A percentile compares a stretch with the other conserved stretches of the same genome.
Conservation (phyloP, 2,888 invertebrate genomes). For the Scaptomyza tumidula region DNA sequence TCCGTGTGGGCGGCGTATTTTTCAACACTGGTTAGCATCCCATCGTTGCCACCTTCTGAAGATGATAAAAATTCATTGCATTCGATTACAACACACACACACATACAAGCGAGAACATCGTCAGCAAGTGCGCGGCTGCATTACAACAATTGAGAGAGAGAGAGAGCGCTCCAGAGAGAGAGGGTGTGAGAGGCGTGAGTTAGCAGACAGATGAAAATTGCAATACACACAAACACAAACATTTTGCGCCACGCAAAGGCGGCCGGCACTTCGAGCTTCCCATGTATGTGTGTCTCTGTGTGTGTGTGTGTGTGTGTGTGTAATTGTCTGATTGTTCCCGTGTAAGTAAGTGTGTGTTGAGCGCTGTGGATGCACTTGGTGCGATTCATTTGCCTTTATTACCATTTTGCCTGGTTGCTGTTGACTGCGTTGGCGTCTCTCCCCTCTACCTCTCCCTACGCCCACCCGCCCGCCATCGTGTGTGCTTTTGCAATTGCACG, state of each 20-base stretch:
- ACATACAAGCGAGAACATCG: slow-evolving; percentile 21
- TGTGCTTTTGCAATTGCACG: slow-evolving; percentile 60
- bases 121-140: slow-evolving; percentile 61
- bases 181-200: slow-evolving; percentile 38
- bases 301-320: slow-evolving; percentile 35
- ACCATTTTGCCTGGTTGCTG: slow-evolving; percentile 63
- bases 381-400: slow-evolving; percentile 80
- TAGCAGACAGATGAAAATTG: slow-evolving; percentile 66
- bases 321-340: slow-evolving; percentile 52
- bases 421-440: slow-evolving; percentile 63
- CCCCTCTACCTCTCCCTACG: slow-evolving; percentile 27
- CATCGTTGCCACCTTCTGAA: slow-evolving; percentile 31
- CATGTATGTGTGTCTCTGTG: slow-evolving; percentile 20
- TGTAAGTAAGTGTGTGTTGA: slow-evolving; percentile 22
- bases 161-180: slow-evolving; percentile 23
- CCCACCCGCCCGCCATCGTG: not conserved
- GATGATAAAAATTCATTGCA: slow-evolving; percentile 61
- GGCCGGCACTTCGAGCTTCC: slow-evolving; percentile 70
- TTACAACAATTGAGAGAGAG: slow-evolving; percentile 52
- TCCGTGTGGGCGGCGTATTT: slow-evolving; percentile 45
- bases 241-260: slow-evolving; percentile 70
- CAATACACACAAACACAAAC: slow-evolving; percentile 64
- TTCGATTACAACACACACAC: slow-evolving; percentile 56
- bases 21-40: slow-evolving; percentile 70
- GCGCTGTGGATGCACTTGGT: slow-evolving; percentile 75